Evolutionary conservation across 2,113 vertebrate genomes (phyloP), one percentile per base, ranked within the genome.

Genomic region (Siphamia tubifer): DNA sequence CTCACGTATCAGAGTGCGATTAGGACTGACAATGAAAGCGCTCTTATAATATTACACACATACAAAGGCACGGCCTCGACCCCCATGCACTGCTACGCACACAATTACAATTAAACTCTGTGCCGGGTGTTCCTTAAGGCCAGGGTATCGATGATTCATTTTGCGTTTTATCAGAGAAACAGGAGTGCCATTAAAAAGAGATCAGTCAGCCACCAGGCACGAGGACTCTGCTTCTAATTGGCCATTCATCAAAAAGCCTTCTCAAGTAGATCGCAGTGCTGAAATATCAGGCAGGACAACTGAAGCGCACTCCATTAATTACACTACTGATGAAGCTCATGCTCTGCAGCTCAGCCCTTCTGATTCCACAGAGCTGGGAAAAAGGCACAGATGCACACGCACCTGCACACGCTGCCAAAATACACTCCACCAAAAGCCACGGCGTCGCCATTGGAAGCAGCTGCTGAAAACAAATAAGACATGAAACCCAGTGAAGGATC

Each of bases 121-220:
- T 36, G 56, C 81, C 66, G 43, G 31, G 69, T 40, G 56, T 69
- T 91, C 74, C 81, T 72, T 20, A 11, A 51, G 82, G 66, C 73
- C 61, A 34, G 45, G 15, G 83, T 91, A 92, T 91, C 76, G 89
- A 92, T 90, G 89, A 92, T 91, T 89, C 83, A 92, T 92, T 92
- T 89, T 87, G 79, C 60, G 56, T 92, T 91, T 91, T 91, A 91
- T 92, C 90, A 91, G 89, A 92, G 91, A 89, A 92, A 90, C 88
- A 88, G 82, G 84, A 88, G 78, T 61, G 84, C 78, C 83, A 91
- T 93, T 92, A 92, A 92, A 92, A 90, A 87, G 82, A 90, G 88
- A 92, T 92, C 91, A 90, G 85, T 90, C 90, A 89, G 82, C 84
- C 89, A 89, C 76, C 86, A 83, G 83, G 85, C 91, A 83, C 34